These are phyloP conservation scores for Allolobophora icterica DNA, from an alignment of 2,888 invertebrate species.

Conservation along the genomic window DNA sequence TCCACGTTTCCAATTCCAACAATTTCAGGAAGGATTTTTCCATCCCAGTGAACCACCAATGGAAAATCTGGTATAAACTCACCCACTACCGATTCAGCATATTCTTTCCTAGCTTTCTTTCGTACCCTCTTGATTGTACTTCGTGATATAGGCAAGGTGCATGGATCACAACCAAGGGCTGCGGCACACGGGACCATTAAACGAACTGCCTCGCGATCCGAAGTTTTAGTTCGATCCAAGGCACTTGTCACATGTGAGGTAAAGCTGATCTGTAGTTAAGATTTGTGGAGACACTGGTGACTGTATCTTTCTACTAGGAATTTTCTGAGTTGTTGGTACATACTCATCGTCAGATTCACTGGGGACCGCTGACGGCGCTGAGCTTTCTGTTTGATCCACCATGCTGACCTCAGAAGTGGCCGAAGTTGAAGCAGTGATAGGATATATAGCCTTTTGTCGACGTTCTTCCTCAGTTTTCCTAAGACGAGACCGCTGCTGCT, in stretches of 20 bases:
- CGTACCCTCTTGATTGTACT: neutral
- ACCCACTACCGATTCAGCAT: neutral
- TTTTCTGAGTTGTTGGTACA: no score
- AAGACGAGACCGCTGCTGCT: neutral
- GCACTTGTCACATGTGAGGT: neutral
- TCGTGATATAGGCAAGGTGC: neutral
- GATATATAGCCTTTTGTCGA: neutral
- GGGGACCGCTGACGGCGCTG: no score
- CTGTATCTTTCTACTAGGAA: no score
- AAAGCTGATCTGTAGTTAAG: neutral
- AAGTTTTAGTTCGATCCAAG: neutral
- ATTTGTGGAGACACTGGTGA: no score
- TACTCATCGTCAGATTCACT: no score
- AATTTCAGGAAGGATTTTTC: neutral
- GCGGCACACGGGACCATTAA: neutral
- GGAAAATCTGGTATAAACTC: neutral
- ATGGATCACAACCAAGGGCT: neutral
- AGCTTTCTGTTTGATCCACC: no score
- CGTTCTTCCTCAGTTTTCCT: neutral
- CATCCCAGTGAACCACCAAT: neutral
- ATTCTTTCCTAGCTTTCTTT: neutral
- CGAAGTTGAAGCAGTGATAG: neutral
- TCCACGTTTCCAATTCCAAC: neutral
- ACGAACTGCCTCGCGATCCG: neutral
- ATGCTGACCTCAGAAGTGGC: neutral